Evolutionary conservation across 2,888 invertebrate genomes (phyloP).

Genomic region (Acrocyrtus sp.): DNA sequence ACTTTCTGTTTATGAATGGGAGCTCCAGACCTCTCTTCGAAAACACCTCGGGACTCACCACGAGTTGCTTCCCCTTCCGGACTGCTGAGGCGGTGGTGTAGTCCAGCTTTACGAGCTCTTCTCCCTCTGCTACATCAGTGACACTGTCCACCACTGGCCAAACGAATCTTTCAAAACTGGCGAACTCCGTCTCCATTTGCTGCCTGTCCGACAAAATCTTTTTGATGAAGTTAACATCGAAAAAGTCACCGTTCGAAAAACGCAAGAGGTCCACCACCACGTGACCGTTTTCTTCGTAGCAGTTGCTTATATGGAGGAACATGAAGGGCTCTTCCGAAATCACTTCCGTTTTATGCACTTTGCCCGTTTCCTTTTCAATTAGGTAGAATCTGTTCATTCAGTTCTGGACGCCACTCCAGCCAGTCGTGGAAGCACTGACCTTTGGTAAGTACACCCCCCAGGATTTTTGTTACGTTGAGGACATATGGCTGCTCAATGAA

Average conservation of each 20-base stretch:
- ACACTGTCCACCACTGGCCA: conserved; percentile 66
- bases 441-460: conserved; percentile 66
- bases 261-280: conserved; percentile 48
- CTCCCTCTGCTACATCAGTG: conserved; percentile 61
- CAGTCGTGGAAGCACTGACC: conserved; percentile 66
- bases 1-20: conserved; percentile 68
- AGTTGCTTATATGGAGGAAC: conserved; percentile 70
- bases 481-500: conserved; percentile 69
- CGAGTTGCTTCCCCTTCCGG: conserved; percentile 64
- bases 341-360: conserved; percentile 65
- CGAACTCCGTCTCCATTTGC: conserved; percentile 46
- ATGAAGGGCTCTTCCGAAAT: conserved; percentile 68
- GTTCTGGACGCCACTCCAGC: conserved; percentile 67
- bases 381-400: conserved; percentile 66
- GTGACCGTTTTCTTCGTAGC: conserved; percentile 68
- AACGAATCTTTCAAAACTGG: conserved; percentile 65
- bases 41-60: conserved; percentile 61
- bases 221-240: conserved; percentile 41
- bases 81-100: conserved; percentile 65
- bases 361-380: conserved; percentile 66
- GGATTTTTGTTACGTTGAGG: conserved; percentile 67
- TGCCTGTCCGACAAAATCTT: conserved; percentile 31
- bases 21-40: conserved; percentile 66
- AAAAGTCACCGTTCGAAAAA: conserved; percentile 54
- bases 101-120: conserved; percentile 66